phyloP scores from a whole-genome alignment of 2,888 invertebrate species.

The Tromatobia lineatoria region DNA sequence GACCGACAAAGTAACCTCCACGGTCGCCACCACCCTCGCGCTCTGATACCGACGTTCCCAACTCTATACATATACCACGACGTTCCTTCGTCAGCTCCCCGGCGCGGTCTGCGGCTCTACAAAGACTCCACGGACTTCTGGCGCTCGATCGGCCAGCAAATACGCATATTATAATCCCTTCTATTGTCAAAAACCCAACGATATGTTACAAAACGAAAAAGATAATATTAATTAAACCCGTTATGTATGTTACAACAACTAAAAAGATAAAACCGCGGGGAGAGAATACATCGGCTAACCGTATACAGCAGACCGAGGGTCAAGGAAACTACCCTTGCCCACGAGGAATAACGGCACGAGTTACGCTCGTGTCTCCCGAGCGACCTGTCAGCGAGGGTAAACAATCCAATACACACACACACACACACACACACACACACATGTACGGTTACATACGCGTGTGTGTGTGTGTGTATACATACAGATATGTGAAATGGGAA shows the following conservation, averaged over 20 bases:
- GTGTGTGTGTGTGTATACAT: neutral
- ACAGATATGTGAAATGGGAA: neutral
- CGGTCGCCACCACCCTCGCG: constrained; percentile 67
- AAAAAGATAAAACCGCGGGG: too few relatives aligned
- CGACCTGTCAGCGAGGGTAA: constrained; percentile 15
- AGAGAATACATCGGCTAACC: neutral
- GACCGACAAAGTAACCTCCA: constrained; percentile 76
- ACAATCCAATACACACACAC: neutral
- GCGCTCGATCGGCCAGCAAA: constrained; percentile 21
- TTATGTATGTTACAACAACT: neutral
- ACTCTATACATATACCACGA: constrained; percentile 28
- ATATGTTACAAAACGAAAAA: constrained; percentile 8
- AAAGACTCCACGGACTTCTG: constrained; percentile 17
- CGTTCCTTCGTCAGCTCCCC: constrained; percentile 49
- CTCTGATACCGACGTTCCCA: constrained; percentile 50
- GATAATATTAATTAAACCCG: neutral
- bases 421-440: neutral
- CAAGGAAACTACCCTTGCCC: constrained; percentile 5
- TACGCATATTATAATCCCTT: neutral
- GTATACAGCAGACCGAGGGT: neutral
- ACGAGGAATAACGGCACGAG: neutral
- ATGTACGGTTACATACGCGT: neutral
- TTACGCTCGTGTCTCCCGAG: neutral
- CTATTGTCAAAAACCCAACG: neutral
- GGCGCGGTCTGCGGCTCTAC: constrained; percentile 30